Percentiles rank a stretch among this genome's conserved stretches.
These are phyloP conservation scores for Danaus melanippus DNA, from an alignment of 1,140 invertebrate genomes.

Conservation along the genomic window DNA sequence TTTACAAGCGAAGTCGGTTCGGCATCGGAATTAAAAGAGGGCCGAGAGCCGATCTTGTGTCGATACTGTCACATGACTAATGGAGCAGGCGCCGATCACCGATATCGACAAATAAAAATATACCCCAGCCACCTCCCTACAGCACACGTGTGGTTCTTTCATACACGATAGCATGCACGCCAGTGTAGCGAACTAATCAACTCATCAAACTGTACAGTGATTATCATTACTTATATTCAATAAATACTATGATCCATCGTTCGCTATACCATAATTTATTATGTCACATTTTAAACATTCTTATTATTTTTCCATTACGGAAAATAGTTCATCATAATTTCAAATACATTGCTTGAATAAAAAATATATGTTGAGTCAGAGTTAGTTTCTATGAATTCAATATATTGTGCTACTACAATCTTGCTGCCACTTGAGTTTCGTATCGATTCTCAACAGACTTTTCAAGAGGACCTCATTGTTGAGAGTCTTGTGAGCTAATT, in stretches of 20 bases:
- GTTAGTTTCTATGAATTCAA: slow-evolving; percentile 4
- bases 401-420: slow-evolving; percentile 3
- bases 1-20: slow-evolving; percentile 52
- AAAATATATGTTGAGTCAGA: slow-evolving; percentile 10
- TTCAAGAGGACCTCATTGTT: slow-evolving; percentile 9
- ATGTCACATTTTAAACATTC: background rate
- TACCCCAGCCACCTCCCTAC: slow-evolving; percentile 32
- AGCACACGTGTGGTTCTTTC: too few species aligned
- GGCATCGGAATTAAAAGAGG: slow-evolving; percentile 58
- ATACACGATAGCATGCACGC: too few species aligned
- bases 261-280: background rate
- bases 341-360: background rate
- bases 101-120: slow-evolving; percentile 67
- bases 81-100: slow-evolving; percentile 64
- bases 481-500: too few species aligned
- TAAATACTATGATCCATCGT: too few species aligned
- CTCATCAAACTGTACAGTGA: too few species aligned
- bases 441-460: slow-evolving; percentile 11
- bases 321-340: background rate
- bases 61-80: slow-evolving; percentile 70
- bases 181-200: too few species aligned
- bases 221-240: too few species aligned
- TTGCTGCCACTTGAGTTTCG: slow-evolving; percentile 11
- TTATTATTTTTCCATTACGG: slow-evolving; percentile 1
- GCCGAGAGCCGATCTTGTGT: slow-evolving; percentile 55